A percentile compares a stretch with the other conserved stretches of the same genome.
phyloP scores from a whole-genome alignment of 2,797 vertebrate genomes.

The Tapera naevia region DNA sequence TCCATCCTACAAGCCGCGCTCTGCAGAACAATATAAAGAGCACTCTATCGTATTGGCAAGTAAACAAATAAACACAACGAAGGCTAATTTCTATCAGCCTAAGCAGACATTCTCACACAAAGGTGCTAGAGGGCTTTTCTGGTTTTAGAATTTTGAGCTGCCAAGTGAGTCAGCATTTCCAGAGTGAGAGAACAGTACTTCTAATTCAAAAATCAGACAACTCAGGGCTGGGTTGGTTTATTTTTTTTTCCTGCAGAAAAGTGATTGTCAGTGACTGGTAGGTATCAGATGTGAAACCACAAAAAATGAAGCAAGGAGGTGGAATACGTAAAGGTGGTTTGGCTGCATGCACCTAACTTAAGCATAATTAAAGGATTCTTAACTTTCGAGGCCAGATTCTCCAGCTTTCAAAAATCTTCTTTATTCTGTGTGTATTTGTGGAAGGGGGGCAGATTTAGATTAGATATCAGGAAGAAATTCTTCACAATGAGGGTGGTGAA shows the following conservation, averaged over 20 bases:
- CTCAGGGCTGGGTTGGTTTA: not conserved
- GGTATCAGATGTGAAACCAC: not conserved
- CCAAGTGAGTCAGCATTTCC: constrained; percentile 25
- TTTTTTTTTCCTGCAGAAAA: not conserved
- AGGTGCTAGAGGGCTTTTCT: not conserved
- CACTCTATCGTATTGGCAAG: not conserved
- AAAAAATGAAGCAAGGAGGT: not conserved
- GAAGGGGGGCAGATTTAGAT: no score
- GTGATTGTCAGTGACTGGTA: not conserved
- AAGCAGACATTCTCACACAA: not conserved
- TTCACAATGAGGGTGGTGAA: no score
- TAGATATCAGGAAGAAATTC: no score
- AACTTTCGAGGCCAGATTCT: not conserved
- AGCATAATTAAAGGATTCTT: not conserved
- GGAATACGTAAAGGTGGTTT: not conserved
- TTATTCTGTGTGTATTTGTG: not conserved
- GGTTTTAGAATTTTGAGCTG: not conserved
- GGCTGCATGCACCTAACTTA: not conserved
- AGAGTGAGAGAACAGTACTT: not conserved
- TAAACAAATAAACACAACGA: not conserved
- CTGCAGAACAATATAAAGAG: not conserved
- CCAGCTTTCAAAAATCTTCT: not conserved
- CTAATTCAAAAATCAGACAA: not conserved
- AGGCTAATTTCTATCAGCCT: not conserved
- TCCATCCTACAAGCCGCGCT: not conserved